Base-by-base conservation (phyloP, 2,113 vertebrate genomes). In the Phoenicopterus ruber region DNA sequence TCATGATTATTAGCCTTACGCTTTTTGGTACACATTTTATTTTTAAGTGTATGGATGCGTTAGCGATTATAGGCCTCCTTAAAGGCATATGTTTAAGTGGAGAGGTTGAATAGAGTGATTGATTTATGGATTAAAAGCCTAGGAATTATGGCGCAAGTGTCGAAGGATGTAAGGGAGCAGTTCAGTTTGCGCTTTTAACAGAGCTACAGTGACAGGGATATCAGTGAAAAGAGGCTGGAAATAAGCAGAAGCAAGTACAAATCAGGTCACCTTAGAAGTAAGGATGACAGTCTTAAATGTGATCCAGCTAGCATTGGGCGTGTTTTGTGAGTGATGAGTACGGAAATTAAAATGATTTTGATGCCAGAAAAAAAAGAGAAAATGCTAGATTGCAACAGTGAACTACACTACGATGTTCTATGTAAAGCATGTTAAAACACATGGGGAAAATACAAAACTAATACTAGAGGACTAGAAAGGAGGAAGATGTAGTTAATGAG, bases 1-100 rank as follows among this genome's bases (percentile, higher is more conserved):
- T 38, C 0, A 6, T 4, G 0, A 12, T 77, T 72, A 29, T 69
- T 50, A 38, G 20, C 11, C 6, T 32, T 34, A 21, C 0, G 1
- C 29, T 59, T 55, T 55, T 52, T 81, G 55, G 25, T 20, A 32
- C 0, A 0, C 5, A 1, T 61, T 86, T 79, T 69, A 26, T 26
- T 88, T 94, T 72, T 16, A 65, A 71, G 17, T 44, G 15, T 44
- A 17, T 24, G 36, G 62, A 40, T 2, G 4, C 0, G 0, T 83
- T 63, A 52, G 50, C 47, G 44, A 67, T 91, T 82, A 19, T 42
- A 69, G 62, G 38, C 31, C 21, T 89, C 11, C 25, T 73, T 91
- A 62, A 66, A 78, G 21, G 10, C 20, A 12, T n/a, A 2, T 59
- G 13, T 63, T 89, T 91, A 44, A 1, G 1, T 52, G 24, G 74